Conservation (phyloP, 92 coral and sea anemone genomes). For the Parazoanthus swiftii region DNA sequence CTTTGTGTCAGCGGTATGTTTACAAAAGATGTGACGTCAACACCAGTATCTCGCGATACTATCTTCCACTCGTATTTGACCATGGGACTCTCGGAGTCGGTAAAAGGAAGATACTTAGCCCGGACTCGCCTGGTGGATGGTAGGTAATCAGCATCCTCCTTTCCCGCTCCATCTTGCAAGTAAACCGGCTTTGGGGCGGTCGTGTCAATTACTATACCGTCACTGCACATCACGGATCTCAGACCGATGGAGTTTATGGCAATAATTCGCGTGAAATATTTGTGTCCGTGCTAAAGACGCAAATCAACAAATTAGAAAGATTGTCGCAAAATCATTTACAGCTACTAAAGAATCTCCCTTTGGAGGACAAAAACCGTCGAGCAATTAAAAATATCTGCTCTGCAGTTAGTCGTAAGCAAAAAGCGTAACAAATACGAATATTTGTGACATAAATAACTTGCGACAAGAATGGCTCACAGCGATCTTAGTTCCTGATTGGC, state of each 20-base stretch:
- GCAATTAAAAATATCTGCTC: neutral
- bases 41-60: constrained; percentile 42
- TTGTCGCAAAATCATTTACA: neutral
- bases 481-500: no score
- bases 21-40: constrained; percentile 71
- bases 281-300: constrained; percentile 55
- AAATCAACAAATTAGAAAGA: neutral
- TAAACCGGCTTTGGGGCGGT: constrained; percentile 80
- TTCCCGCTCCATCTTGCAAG: constrained; percentile 77
- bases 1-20: constrained; percentile 79
- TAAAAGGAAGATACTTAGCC: constrained; percentile 67
- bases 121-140: constrained; percentile 85
- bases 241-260: constrained; percentile 75
- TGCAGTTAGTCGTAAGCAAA: neutral
- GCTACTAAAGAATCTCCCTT: no score
- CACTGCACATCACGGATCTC: constrained; percentile 88
- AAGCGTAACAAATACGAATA: neutral
- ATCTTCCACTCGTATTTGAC: constrained; percentile 87
- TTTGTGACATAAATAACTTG: no score
- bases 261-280: constrained; percentile 79
- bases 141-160: constrained; percentile 63
- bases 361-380: neutral
- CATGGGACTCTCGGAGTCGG: constrained; percentile 87
- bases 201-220: constrained; percentile 86
- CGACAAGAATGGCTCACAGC: no score